Percentiles rank a stretch among this genome's conserved stretches.
Conservation (phyloP, 2,888 invertebrate genomes). For the Campoplex capitator region DNA sequence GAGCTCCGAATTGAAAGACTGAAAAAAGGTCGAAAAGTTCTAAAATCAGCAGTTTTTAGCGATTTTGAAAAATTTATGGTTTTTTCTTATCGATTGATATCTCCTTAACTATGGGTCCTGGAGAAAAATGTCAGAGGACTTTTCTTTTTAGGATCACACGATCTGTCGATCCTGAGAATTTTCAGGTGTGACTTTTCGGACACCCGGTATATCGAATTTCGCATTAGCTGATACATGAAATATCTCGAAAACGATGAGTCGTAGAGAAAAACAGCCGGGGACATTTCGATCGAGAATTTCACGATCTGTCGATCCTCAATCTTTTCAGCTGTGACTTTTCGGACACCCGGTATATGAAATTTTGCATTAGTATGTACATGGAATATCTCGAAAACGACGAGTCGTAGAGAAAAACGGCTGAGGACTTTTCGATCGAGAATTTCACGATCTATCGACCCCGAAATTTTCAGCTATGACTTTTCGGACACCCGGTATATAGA, state of each 20-base stretch:
- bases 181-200: background rate
- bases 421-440: background rate
- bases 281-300: background rate
- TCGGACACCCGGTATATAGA: background rate
- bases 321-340: background rate
- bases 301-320: background rate
- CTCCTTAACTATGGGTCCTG: background rate
- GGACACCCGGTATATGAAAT: background rate
- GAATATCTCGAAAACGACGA: background rate
- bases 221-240: background rate
- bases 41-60: background rate
- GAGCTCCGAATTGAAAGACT: background rate
- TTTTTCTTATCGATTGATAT: background rate
- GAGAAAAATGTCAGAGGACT: background rate
- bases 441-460: background rate
- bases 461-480: background rate
- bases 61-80: background rate
- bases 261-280: background rate
- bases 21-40: background rate
- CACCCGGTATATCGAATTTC: background rate
- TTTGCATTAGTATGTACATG: background rate
- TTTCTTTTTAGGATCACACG: background rate
- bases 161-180: background rate
- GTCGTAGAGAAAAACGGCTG: slow-evolving; percentile 1
- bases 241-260: background rate